Conservation (phyloP, 2,888 invertebrate genomes). For the Drosophila rubida region DNA sequence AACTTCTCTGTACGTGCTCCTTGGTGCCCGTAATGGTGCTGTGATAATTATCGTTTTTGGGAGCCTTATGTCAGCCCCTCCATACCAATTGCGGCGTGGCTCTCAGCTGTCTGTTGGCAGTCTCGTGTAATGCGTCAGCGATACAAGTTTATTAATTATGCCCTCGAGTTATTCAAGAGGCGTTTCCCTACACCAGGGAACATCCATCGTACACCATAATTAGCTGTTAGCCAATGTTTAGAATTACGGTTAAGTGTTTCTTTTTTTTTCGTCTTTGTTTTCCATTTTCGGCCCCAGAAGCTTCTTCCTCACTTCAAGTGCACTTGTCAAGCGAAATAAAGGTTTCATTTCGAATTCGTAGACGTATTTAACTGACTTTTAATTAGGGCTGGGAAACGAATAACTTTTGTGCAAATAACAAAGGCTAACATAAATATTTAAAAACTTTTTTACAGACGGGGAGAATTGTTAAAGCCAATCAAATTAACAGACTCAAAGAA, state of each 20-base stretch:
- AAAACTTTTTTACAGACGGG: not conserved
- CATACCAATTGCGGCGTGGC: constrained; percentile 1
- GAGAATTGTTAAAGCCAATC: not conserved
- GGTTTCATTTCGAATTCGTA: constrained; percentile 20
- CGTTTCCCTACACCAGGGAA: constrained; percentile 28
- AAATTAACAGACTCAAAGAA: too few relatives aligned
- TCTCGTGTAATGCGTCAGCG: constrained; percentile 51
- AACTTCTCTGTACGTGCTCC: constrained; percentile 67
- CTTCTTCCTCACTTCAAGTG: constrained; percentile 20
- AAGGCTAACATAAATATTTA: not conserved
- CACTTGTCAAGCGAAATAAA: constrained; percentile 43
- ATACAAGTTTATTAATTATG: constrained; percentile 67
- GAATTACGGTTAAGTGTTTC: constrained; percentile 44
- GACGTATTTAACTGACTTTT: constrained; percentile 18
- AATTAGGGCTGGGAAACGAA: constrained; percentile 10
- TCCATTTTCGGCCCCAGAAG: not conserved
- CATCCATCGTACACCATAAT: constrained; percentile 52
- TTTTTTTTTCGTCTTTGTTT: not conserved
- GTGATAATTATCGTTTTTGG: constrained; percentile 69
- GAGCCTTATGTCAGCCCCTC: constrained; percentile 3
- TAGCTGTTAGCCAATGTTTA: constrained; percentile 53
- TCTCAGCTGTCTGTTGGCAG: constrained; percentile 42
- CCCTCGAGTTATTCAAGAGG: constrained; percentile 54
- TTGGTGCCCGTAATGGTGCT: constrained; percentile 57
- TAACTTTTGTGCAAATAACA: not conserved